Base-by-base conservation (phyloP, 1,140 invertebrate genomes). In the Plectrocnemia conspersa region DNA sequence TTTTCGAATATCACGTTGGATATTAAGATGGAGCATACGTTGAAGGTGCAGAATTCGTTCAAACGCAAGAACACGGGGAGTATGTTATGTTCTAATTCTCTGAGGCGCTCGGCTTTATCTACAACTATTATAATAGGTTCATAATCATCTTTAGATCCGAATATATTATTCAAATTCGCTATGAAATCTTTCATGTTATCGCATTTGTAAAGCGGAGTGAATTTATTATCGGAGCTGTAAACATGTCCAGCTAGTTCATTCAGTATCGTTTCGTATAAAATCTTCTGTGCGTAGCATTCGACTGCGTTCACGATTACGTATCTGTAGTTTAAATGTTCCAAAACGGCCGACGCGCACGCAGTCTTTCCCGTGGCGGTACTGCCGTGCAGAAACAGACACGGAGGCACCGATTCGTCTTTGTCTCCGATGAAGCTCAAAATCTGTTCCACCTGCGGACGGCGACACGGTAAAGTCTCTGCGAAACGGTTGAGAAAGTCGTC, bases 291-390 rank as follows among this genome's bases (percentile, higher is more conserved):
- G 64, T 86, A 86, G 64, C 86, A 88, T 66, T 93, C 90, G 4
- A 91, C 77, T 66, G 88, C 88, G 68, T 92, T 89, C n/a, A 93
- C 69, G 38, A 81, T 67, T 18, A 83, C 81, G 62, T 79, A 72
- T 65, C 80, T 82, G 33, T 84, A 81, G 6, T 76, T 62, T 27
- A 84, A 72, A 57, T 77, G 67, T 15, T 76, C 62, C 1, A 91
- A 64, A 10, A 88, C 65, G 13, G 71, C 70, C 35, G 72, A 71
- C 1, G 89, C 65, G 33, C 91, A 75, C 1, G 83, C 68, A 19
- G 83, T 83, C 74, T 94, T 94, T 16, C 90, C 91, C 10, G 86
- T 87, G 3, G 85, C 82, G 58, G 86, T 81, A 64, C 85, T 82
- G 27, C 91, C 91, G 66, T 85, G 83, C 24, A 91, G 58, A 71